Evolutionary conservation across 2,888 invertebrate genomes (phyloP).

Genomic region (Chromoteleia sp.): DNA sequence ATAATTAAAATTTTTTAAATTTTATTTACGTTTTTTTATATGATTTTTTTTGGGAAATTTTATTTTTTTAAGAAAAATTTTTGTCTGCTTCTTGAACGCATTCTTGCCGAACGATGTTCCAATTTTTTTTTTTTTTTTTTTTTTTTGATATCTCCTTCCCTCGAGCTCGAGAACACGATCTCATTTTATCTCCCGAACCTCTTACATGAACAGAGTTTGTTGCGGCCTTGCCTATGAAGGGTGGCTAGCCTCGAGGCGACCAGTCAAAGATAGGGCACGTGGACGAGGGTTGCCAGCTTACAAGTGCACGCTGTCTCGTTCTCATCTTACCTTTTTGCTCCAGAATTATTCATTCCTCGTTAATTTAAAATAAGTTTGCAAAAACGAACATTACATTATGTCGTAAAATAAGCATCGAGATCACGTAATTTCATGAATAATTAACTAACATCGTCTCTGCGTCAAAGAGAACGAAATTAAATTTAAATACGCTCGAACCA

Average conservation of each 20-base stretch:
- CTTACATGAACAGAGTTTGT: constrained; percentile 83
- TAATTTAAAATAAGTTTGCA: constrained; percentile 45
- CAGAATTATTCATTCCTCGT: constrained; percentile 50
- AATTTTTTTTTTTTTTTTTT: constrained; percentile 75
- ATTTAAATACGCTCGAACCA: too few relatives aligned
- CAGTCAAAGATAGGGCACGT: constrained; percentile 82
- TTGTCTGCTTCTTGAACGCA: constrained; percentile 66
- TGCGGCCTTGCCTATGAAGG: constrained; percentile 77
- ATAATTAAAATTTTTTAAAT: too few relatives aligned
- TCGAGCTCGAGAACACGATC: constrained; percentile 80
- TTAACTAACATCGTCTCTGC: constrained; percentile 5
- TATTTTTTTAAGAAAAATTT: too few relatives aligned
- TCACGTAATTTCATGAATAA: constrained; percentile 18
- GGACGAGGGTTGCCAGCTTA: constrained; percentile 69
- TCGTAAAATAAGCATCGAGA: constrained; percentile 6
- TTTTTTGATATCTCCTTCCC: constrained; percentile 76
- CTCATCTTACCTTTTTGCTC: constrained; percentile 44
- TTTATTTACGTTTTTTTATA: too few relatives aligned
- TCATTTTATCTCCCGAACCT: constrained; percentile 83
- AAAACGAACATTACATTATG: constrained; percentile 17
- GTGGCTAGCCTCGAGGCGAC: constrained; percentile 78
- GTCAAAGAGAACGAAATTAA: neutral
- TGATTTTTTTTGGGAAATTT: too few relatives aligned
- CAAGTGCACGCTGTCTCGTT: constrained; percentile 78
- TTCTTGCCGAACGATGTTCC: constrained; percentile 81